Conservation (phyloP, 2,888 invertebrate genomes). For the Helleia helle region DNA sequence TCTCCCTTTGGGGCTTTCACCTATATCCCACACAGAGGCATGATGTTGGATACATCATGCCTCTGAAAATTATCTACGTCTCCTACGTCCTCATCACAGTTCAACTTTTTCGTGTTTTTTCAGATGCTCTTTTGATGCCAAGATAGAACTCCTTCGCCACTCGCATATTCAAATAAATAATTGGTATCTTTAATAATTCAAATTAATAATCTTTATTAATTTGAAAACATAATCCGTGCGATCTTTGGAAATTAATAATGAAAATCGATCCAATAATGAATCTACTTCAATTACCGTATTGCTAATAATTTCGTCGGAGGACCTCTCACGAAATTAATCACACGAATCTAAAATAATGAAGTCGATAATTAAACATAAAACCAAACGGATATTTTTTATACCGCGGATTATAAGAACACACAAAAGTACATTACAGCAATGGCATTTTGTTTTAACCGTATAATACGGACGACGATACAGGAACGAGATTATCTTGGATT, state of each 20-base stretch:
- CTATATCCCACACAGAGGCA: no score
- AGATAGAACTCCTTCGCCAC: no score
- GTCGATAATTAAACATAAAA: constrained; percentile 9
- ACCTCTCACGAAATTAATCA: constrained; percentile 9
- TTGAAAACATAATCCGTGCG: constrained; percentile 1
- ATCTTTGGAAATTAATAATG: constrained; percentile 9
- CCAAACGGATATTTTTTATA: constrained; percentile 5
- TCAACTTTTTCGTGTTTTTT: no score
- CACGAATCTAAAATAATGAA: constrained; percentile 9
- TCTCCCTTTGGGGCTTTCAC: no score
- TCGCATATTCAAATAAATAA: no score
- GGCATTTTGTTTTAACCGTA: constrained; percentile 56
- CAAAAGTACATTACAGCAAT: constrained; percentile 49
- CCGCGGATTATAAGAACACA: constrained; percentile 28
- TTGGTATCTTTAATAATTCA: no score
- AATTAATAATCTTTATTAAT: not conserved
- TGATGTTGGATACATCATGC: no score
- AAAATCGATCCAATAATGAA: constrained; percentile 12
- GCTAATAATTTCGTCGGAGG: constrained; percentile 10
- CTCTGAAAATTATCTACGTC: no score
- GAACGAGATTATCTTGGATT: constrained; percentile 55
- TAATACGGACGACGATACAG: constrained; percentile 44
- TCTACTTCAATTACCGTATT: constrained; percentile 12
- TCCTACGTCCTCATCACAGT: no score
- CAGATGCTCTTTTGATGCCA: no score